Conservation (phyloP, 1,140 invertebrate species). For the Melipona quadrifasciata region DNA sequence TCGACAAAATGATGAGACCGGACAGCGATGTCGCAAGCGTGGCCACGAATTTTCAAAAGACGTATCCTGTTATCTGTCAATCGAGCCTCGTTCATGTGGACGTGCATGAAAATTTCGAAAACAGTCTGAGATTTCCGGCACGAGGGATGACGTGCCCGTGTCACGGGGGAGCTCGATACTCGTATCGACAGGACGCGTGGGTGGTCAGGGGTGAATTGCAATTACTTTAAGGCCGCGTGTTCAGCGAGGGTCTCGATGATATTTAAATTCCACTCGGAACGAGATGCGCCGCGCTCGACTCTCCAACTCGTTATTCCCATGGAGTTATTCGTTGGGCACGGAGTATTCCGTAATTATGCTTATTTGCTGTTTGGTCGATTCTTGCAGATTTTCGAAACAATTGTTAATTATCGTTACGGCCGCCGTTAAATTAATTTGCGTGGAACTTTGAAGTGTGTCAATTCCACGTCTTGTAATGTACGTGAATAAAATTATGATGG, state of each 20-base stretch:
- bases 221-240: constrained; percentile 48
- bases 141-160: constrained; percentile 22
- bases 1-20: background rate
- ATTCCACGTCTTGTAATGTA: too few relatives aligned
- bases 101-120: constrained; percentile 46
- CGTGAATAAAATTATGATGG: too few relatives aligned
- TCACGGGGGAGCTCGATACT: constrained; percentile 37
- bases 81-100: background rate
- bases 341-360: background rate
- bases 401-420: background rate
- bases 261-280: constrained; percentile 59
- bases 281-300: background rate
- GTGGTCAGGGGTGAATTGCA: constrained; percentile 35
- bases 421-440: too few relatives aligned
- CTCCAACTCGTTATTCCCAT: constrained; percentile 13
- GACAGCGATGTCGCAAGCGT: background rate
- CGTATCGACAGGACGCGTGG: constrained; percentile 45
- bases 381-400: background rate
- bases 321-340: background rate
- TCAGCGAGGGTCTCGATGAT: constrained; percentile 1
- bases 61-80: constrained; percentile 19
- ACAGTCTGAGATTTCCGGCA: constrained; percentile 13
- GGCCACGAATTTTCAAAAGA: background rate
- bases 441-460: too few relatives aligned
- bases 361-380: background rate